Evolutionary conservation across 1,140 invertebrate genomes (phyloP), one percentile per base, ranked within the genome.

Genomic region (Lutraria rhynchaena): DNA sequence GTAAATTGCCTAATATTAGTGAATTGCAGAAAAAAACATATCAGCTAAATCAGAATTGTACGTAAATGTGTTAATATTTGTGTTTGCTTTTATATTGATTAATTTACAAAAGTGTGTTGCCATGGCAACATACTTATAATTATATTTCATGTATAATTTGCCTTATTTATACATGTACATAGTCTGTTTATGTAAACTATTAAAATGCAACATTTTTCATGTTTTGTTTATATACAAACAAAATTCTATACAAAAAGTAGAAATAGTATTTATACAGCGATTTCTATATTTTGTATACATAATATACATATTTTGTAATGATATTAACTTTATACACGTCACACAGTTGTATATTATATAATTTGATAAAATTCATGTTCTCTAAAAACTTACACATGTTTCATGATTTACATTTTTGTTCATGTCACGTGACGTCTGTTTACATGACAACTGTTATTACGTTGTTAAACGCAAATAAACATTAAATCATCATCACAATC

Each of bases 381-480:
- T 41, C 27, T 67, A 46, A n/a, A n/a, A 67, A 31, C 63, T 67
- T 49, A 67, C 63, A 46, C 31, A 41, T 67, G n/a, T 67, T 41
- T 65, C 61, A 27, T 61, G 37, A 41, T 63, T 46, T 27, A 67
- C 63, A 49, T 49, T 41, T 41, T 41, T 5, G 5, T 7, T 41
- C 5, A 41, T 41, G 15, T 41, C 37, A 41, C 37, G 37, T 41
- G 37, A 41, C 51, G 29, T 57, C 24, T 55, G 53, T 57, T 71
- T 71, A 41, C 69, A 71, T 71, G 69, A 71, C 69, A 57, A 4
- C 35, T 71, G 69, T 71, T 71, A 71, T 71, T 35, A 46, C 51
- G 69, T 71, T 51, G 69, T 71, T 71, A 71, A 71, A 71, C 69
- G 51, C 69, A 71, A 71, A 71, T 71, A 71, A 71, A 71, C 69